Conservation (phyloP, 2,113 vertebrate genomes). For the Phainopepla nitens region DNA sequence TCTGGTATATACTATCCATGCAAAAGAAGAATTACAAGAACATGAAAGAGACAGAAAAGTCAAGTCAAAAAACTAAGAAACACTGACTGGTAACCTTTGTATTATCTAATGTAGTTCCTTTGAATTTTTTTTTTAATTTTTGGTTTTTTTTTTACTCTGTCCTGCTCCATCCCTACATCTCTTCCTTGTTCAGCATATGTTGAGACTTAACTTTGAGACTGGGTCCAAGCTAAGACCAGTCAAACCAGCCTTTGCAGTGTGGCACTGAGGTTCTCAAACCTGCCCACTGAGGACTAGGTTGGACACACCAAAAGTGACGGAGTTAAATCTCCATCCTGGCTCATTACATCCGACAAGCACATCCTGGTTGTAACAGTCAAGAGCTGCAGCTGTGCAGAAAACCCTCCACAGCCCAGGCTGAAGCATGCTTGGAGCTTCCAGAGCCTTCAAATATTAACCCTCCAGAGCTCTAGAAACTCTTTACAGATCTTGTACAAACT, state of each 20-base stretch:
- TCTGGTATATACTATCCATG: not conserved
- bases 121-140: too few relatives aligned
- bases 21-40: not conserved
- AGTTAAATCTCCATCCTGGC: not conserved
- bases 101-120: not conserved
- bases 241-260: not conserved
- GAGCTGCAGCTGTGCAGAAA: not conserved
- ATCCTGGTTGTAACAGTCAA: not conserved
- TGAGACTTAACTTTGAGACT: not conserved
- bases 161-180: not conserved
- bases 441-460: not conserved
- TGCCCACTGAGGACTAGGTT: not conserved
- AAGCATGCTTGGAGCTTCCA: not conserved
- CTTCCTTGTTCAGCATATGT: not conserved
- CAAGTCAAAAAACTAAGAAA: not conserved
- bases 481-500: not conserved
- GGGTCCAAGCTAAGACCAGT: not conserved
- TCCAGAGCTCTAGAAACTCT: not conserved
- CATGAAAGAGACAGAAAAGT: not conserved
- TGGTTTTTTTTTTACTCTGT: not conserved
- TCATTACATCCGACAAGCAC: not conserved
- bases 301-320: not conserved
- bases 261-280: not conserved
- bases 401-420: not conserved
- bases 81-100: not conserved